Base-by-base conservation (phyloP, 35 echinoderm and acorn worm species). In the Hemicentrotus pulcherrimus region DNA sequence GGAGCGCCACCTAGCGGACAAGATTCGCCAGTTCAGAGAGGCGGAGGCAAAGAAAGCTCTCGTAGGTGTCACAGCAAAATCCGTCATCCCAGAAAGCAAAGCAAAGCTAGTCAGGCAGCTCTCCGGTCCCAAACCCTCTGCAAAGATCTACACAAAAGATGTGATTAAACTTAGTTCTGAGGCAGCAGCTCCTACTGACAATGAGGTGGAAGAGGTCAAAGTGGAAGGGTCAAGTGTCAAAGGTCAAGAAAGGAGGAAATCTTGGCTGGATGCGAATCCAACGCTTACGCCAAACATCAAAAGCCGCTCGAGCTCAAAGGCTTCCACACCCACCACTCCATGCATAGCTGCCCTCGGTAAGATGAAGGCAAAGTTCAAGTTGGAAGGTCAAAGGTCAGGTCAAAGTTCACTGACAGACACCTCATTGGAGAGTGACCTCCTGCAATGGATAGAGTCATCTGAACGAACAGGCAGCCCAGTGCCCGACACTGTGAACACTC, bases 211-310 rank as follows among this genome's bases (percentile, higher is more conserved):
- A 48, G 61, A 45, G 32, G 94, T 71, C 9, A 97, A 88, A 90
- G 60, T 94, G 41, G 50, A 95, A 59, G 92, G 28, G 85, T n/a
- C 55, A 45, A 47, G 35, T 46, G 86, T 47, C 22, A 71, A 33
- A 16, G 94, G 32, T 19, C 65, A 46, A 31, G 91, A 78, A 31
- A 94, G 95, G 71, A 86, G 96, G 32, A 94, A 94, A 30, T 98
- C 96, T 9, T 96, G 96, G 94, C 50, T 96, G 28, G 97, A 96
- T 89, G 85, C 93, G 11, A 96, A 98, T 94, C 93, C 96, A 16
- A 91, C 93, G 35, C 48, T 95, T 6, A 98, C 71, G 15, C 97
- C 97, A 92, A 96, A 96, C 55, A 47, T 96, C 32, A 93, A 93
- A 46, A 47, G 32, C 91, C 45, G 11, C 91, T n/a, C 88, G 0